Conservation (phyloP, 2,888 invertebrate genomes). For the Mimachlamys varia region DNA sequence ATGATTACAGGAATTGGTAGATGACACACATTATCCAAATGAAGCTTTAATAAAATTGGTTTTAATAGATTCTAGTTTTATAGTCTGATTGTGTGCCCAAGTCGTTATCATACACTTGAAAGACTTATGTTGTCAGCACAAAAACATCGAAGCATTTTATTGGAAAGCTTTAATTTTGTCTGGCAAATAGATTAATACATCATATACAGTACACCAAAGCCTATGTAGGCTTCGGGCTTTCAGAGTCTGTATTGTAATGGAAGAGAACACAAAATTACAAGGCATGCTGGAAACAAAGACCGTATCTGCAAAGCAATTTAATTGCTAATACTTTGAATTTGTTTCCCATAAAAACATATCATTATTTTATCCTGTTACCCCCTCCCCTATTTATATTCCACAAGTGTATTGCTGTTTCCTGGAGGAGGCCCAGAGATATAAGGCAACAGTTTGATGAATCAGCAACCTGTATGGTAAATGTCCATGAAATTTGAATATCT, state of each 20-base stretch:
- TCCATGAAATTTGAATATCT: background rate
- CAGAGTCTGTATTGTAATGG: background rate
- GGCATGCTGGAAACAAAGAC: background rate
- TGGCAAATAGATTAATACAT: background rate
- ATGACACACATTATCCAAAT: too few species aligned
- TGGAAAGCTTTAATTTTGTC: background rate
- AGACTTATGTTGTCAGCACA: background rate
- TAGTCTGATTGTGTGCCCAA: too few species aligned
- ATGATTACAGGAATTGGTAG: too few species aligned
- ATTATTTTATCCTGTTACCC: background rate
- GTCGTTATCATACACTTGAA: too few species aligned
- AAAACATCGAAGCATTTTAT: background rate
- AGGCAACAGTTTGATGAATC: constrained; percentile 14
- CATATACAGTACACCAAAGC: background rate
- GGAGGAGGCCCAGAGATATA: background rate
- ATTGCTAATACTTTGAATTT: constrained; percentile 33
- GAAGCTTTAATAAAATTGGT: too few species aligned
- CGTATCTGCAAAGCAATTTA: constrained; percentile 27
- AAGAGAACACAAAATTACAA: background rate
- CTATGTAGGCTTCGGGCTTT: background rate
- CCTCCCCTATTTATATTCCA: constrained; percentile 31
- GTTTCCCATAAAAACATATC: constrained; percentile 22
- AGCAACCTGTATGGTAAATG: background rate
- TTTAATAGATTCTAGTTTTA: too few species aligned
- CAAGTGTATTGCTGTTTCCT: background rate